These are phyloP conservation scores for Meandrina meandrites DNA, from an alignment of 92 coral and sea anemone species.

Conservation along the genomic window DNA sequence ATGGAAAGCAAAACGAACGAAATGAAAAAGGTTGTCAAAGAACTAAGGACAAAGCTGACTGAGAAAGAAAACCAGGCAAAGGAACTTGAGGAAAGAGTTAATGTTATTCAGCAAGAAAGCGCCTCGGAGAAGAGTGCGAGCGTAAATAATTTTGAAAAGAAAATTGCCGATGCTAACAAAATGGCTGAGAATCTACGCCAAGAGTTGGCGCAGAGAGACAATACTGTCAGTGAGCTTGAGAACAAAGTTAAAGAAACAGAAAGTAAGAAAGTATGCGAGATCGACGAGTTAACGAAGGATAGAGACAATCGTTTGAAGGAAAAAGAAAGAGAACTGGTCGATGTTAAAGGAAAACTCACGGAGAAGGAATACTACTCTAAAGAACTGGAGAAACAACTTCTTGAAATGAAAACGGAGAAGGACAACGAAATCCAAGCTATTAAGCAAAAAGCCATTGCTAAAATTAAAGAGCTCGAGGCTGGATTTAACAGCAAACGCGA, in stretches of 20 bases:
- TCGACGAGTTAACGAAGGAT: constrained; percentile 54
- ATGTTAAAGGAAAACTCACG: constrained; percentile 81
- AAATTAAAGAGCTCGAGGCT: constrained; percentile 61
- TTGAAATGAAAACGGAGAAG: constrained; percentile 68
- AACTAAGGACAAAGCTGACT: constrained; percentile 80
- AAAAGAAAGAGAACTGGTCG: constrained; percentile 80
- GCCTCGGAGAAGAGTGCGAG: constrained; percentile 66
- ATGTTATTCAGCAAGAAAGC: constrained; percentile 43
- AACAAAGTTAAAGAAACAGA: constrained; percentile 48
- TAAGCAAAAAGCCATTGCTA: constrained; percentile 61
- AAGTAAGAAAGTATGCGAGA: constrained; percentile 52
- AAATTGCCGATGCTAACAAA: constrained; percentile 59
- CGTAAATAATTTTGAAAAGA: constrained; percentile 55
- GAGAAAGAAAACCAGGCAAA: constrained; percentile 83
- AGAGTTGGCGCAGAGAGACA: constrained; percentile 63
- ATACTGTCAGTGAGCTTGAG: constrained; percentile 52
- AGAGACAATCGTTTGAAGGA: constrained; percentile 74
- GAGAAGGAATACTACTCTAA: constrained; percentile 90
- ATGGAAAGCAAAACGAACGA: constrained; percentile 89
- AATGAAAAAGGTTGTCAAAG: constrained; percentile 97
- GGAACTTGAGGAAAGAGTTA: constrained; percentile 78
- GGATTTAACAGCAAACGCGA: constrained; percentile 59
- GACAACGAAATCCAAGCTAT: constrained; percentile 74
- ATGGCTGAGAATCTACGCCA: constrained; percentile 58
- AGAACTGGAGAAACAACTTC: constrained; percentile 82